These are phyloP conservation scores for Sterrhoptilus dennistouni DNA, from an alignment of 2,113 vertebrate species.

Conservation along the genomic window DNA sequence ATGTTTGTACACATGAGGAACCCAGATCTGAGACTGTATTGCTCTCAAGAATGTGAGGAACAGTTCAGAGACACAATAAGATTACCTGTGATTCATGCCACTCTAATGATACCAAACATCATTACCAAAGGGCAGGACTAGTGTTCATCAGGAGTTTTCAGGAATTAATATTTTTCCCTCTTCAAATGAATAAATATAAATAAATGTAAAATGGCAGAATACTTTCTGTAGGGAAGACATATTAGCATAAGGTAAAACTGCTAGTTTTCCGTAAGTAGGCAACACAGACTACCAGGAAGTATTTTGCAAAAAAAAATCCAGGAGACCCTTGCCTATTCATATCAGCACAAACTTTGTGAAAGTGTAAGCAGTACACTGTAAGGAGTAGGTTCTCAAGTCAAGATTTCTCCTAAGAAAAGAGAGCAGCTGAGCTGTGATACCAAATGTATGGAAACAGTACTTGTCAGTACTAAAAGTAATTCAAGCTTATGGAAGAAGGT, in stretches of 20 bases:
- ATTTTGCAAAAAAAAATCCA: slow-evolving; percentile 15
- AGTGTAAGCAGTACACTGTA: not conserved
- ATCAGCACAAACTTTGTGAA: not conserved
- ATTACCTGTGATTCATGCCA: not conserved
- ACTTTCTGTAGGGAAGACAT: not conserved
- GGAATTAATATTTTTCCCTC: not conserved
- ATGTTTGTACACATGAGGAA: not conserved
- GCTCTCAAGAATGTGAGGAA: not conserved
- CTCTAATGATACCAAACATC: not conserved
- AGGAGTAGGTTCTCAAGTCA: not conserved
- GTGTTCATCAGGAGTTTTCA: not conserved
- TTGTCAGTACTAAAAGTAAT: not conserved
- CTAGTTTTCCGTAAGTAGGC: not conserved
- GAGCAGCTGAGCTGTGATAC: not conserved
- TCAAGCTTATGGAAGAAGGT: not conserved
- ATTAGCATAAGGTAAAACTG: not conserved
- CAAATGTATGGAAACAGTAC: not conserved
- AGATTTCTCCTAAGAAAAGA: not conserved
- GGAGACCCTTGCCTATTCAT: not conserved
- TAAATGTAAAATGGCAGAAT: not conserved
- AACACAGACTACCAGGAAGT: not conserved
- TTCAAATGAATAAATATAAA: not conserved
- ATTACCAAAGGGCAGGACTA: not conserved
- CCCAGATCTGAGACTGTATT: not conserved
- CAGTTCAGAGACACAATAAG: not conserved